Conservation (phyloP, 1,140 invertebrate species). For the Caenorhabditis briggsae region DNA sequence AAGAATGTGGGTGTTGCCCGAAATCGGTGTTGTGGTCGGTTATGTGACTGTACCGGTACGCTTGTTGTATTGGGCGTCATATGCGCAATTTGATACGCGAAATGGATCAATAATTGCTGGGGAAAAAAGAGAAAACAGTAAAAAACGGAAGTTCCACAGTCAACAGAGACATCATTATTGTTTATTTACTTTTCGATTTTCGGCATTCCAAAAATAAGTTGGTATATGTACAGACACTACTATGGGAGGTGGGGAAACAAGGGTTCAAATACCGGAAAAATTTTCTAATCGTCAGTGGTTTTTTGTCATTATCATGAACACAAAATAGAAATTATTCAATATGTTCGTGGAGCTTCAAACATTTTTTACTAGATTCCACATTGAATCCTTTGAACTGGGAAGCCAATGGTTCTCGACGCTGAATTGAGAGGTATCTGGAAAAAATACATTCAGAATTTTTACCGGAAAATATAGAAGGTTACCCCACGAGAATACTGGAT, state of each 20-base stretch:
- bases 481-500: slow-evolving; percentile 58
- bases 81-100: slow-evolving; percentile 45
- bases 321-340: slow-evolving; percentile 5
- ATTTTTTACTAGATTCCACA: slow-evolving; percentile 52
- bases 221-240: slow-evolving; percentile 51
- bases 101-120: slow-evolving; percentile 22
- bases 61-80: not conserved
- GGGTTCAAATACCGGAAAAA: not conserved
- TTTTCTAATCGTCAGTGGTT: not conserved
- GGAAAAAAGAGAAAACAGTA: not conserved
- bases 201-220: slow-evolving; percentile 21
- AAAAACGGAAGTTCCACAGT: slow-evolving; percentile 23
- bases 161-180: not conserved
- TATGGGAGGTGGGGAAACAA: not conserved
- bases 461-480: not conserved
- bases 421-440: slow-evolving; percentile 61
- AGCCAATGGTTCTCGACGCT: slow-evolving; percentile 60
- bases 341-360: slow-evolving; percentile 57
- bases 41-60: slow-evolving; percentile 28
- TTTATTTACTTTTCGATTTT: not conserved
- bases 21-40: not conserved
- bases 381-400: slow-evolving; percentile 63
- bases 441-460: not conserved
- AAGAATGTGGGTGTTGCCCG: slow-evolving; percentile 52
- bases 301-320: not conserved